A percentile compares a stretch with the other conserved stretches of the same genome.
phyloP scores from a whole-genome alignment of 2,113 vertebrate species.

The Ptilonorhynchus violaceus region DNA sequence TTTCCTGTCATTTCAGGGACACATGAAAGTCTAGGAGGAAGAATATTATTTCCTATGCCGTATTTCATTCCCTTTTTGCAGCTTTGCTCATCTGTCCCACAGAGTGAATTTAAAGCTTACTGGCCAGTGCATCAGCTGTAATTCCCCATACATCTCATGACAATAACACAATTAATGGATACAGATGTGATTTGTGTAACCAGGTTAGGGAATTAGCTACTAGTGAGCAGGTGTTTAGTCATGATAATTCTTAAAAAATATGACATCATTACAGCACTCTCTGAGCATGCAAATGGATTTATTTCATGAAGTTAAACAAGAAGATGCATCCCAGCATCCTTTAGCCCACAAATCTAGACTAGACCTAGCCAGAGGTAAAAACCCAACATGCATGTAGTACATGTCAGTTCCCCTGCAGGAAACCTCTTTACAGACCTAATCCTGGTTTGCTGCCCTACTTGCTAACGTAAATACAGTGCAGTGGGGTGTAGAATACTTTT shows the following conservation, averaged over 20 bases:
- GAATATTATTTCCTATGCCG: not conserved
- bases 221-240: not conserved
- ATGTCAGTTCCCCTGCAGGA: not conserved
- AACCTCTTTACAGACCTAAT: not conserved
- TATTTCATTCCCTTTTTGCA: not conserved
- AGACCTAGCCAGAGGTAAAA: not conserved
- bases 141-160: not conserved
- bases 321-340: not conserved
- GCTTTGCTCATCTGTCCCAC: not conserved
- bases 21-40: not conserved
- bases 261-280: not conserved
- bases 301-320: not conserved
- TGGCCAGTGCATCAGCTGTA: not conserved
- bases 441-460: not conserved
- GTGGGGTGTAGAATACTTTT: not conserved
- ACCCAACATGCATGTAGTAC: rapidly evolving
- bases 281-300: not conserved
- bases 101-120: not conserved
- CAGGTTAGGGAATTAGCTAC: not conserved
- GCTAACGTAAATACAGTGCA: not conserved
- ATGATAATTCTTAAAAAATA: not conserved
- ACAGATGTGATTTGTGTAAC: not conserved
- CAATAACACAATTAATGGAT: not conserved
- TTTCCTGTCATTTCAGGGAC: not conserved
- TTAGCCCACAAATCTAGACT: not conserved